phyloP scores from a whole-genome alignment of 1,140 invertebrate genomes.

The Thalassaphorura encarpata region DNA sequence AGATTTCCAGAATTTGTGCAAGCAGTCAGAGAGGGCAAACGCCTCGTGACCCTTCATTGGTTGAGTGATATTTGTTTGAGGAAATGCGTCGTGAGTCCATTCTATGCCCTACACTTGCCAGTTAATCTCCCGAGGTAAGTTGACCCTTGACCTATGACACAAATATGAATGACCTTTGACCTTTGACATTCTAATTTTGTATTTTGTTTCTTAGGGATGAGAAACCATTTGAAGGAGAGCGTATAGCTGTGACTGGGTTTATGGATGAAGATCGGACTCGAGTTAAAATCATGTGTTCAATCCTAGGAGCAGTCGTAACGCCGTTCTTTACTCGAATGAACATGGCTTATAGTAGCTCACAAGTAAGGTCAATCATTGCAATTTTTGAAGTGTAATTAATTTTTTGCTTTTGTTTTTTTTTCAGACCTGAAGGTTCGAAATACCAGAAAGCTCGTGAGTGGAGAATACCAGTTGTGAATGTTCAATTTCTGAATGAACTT shows the following conservation, averaged over 20 bases:
- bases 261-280: slow-evolving; percentile 66
- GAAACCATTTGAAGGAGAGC: slow-evolving; percentile 49
- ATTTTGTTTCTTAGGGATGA: slow-evolving; percentile 36
- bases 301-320: slow-evolving; percentile 71
- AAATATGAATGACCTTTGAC: background rate
- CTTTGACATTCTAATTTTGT: slow-evolving; percentile 1
- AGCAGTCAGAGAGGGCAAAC: slow-evolving; percentile 58
- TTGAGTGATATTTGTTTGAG: slow-evolving; percentile 76
- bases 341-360: slow-evolving; percentile 46
- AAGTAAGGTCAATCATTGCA: slow-evolving; percentile 38
- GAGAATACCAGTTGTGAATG: slow-evolving; percentile 72
- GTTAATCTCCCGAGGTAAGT: slow-evolving; percentile 53
- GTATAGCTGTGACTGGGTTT: slow-evolving; percentile 74
- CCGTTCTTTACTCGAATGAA: slow-evolving; percentile 48
- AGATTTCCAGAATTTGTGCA: slow-evolving; percentile 77
- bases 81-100: slow-evolving; percentile 76
- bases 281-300: slow-evolving; percentile 72
- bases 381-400: slow-evolving; percentile 2
- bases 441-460: slow-evolving; percentile 83
- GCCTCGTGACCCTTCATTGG: slow-evolving; percentile 90
- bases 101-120: slow-evolving; percentile 83
- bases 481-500: slow-evolving; percentile 86
- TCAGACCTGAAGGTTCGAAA: slow-evolving; percentile 72
- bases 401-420: slow-evolving; percentile 25
- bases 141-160: background rate